A percentile compares a stretch with the other conserved stretches of the same genome.
Evolutionary conservation across 2,888 invertebrate species (phyloP).

Genomic region (Polydrusus pterygomalis): DNA sequence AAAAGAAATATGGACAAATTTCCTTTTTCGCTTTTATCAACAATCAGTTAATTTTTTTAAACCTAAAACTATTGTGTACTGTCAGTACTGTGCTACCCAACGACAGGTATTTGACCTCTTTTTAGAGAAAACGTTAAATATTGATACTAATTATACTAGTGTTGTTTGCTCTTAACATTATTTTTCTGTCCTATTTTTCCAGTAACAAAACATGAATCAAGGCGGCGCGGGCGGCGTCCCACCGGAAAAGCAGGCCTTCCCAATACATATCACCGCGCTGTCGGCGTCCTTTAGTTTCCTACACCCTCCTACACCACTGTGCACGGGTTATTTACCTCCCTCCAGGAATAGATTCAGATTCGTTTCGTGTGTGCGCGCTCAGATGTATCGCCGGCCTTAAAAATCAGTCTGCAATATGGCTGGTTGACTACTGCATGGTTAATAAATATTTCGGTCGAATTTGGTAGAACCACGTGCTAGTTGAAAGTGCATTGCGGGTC

Average conservation of each 20-base stretch:
- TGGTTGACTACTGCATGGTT: conserved; percentile 32
- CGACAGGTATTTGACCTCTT: too few species aligned
- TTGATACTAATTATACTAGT: too few species aligned
- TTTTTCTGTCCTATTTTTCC: too few species aligned
- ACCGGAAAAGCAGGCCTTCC: background rate
- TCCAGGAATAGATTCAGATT: conserved; percentile 40
- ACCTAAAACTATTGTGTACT: too few species aligned
- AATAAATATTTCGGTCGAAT: conserved; percentile 26
- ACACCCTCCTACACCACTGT: conserved; percentile 31
- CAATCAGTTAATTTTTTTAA: too few species aligned
- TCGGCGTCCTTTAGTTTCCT: conserved; percentile 10
- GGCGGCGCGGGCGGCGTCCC: background rate
- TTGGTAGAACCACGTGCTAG: conserved; percentile 34
- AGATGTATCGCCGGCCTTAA: conserved; percentile 28
- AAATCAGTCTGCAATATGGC: conserved; percentile 38
- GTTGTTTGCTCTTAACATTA: too few species aligned
- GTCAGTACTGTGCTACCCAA: too few species aligned
- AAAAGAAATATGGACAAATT: too few species aligned
- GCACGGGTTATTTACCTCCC: conserved; percentile 37
- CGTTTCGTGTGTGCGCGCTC: conserved; percentile 38
- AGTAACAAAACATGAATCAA: background rate
- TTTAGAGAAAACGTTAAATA: too few species aligned
- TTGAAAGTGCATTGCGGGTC: conserved; percentile 29
- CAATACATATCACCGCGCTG: background rate
- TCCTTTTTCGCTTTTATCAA: too few species aligned